phyloP scores from a whole-genome alignment of 1,140 invertebrate species.

The Apis cerana region DNA sequence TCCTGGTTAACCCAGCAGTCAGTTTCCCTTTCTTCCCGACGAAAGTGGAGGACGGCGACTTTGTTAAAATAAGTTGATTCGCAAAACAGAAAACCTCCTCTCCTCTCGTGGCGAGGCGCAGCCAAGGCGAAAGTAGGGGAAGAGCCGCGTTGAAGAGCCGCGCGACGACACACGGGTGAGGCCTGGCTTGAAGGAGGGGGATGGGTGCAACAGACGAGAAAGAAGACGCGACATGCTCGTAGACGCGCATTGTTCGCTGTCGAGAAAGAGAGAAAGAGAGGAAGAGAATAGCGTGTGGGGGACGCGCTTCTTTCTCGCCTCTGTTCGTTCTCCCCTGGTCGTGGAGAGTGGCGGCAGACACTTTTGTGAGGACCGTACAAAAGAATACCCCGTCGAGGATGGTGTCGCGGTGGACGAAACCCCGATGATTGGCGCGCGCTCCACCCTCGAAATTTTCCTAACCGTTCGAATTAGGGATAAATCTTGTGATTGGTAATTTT shows the following conservation, averaged over 20 bases:
- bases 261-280: slow-evolving; percentile 28
- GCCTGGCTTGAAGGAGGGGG: slow-evolving; percentile 4
- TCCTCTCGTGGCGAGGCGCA: neutral
- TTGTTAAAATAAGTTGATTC: slow-evolving; percentile 61
- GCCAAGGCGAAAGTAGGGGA: neutral
- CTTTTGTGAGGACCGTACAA: slow-evolving; percentile 58
- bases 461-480: neutral
- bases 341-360: slow-evolving; percentile 54
- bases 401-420: slow-evolving; percentile 31
- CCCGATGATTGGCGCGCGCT: slow-evolving; percentile 35
- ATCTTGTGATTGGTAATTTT: too few species aligned
- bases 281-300: neutral
- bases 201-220: neutral
- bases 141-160: neutral
- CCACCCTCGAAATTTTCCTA: neutral
- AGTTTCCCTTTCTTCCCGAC: slow-evolving; percentile 11
- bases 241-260: slow-evolving; percentile 57
- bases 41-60: slow-evolving; percentile 44
- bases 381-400: slow-evolving; percentile 31
- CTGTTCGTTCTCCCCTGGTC: slow-evolving; percentile 37
- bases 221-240: slow-evolving; percentile 39
- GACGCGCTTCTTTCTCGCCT: slow-evolving; percentile 12
- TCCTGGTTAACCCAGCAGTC: neutral
- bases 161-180: neutral
- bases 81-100: slow-evolving; percentile 52